Percentiles rank a stretch among this genome's conserved stretches.
phyloP scores from a whole-genome alignment of 2,797 vertebrate genomes.

The Alcedo atthis region DNA sequence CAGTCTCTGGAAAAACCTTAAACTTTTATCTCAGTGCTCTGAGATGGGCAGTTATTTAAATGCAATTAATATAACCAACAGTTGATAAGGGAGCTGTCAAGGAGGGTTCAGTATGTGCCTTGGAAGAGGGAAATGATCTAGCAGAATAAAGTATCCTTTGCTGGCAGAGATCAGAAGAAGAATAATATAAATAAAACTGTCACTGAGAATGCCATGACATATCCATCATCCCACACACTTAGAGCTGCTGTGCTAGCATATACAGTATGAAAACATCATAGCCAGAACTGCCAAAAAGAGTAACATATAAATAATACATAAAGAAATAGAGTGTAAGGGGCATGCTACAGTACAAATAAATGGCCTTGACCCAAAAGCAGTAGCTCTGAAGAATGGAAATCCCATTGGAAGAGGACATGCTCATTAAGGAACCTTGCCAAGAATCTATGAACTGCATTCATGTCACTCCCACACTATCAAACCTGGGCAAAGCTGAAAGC shows the following conservation, averaged over 20 bases:
- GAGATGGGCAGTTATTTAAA: not conserved
- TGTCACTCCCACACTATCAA: not conserved
- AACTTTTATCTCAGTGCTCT: slow-evolving; percentile 29
- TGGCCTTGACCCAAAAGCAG: not conserved
- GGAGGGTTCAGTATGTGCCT: slow-evolving; percentile 19
- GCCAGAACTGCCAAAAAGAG: not conserved
- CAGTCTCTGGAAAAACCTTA: slow-evolving; percentile 18
- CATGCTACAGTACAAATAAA: not conserved
- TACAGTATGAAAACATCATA: not conserved
- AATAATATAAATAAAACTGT: slow-evolving; percentile 33
- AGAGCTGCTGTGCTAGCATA: not conserved
- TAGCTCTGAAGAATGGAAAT: not conserved
- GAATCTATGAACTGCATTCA: not conserved
- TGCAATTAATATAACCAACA: slow-evolving; percentile 4
- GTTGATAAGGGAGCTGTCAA: slow-evolving; percentile 32
- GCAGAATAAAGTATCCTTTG: slow-evolving; percentile 7
- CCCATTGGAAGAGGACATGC: not conserved
- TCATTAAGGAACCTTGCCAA: not conserved
- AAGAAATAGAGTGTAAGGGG: not conserved
- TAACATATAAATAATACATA: not conserved
- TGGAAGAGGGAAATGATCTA: slow-evolving; percentile 49
- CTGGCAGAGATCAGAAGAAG: not conserved
- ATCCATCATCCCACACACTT: slow-evolving; percentile 16
- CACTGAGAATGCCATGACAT: not conserved
- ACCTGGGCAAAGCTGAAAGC: not conserved